phyloP scores from a whole-genome alignment of 2,797 vertebrate species.

The Danio tinwini region DNA sequence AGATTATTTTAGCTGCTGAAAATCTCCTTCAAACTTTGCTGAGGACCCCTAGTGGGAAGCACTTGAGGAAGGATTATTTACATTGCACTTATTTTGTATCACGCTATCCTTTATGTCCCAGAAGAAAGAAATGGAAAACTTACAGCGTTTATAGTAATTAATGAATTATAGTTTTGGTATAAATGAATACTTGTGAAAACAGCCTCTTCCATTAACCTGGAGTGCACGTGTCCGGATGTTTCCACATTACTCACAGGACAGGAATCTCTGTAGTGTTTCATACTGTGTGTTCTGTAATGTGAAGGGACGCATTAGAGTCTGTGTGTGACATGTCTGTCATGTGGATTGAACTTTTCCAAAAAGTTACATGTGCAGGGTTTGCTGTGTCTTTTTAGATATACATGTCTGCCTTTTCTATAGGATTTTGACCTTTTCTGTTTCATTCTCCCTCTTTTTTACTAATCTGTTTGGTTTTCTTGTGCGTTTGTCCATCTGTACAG shows the following conservation, averaged over 20 bases:
- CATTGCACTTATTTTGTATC: too few species aligned
- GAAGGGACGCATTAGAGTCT: conserved; percentile 29
- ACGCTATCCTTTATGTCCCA: too few species aligned
- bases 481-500: conserved; percentile 52
- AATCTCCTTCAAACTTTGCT: too few species aligned
- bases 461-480: too few species aligned
- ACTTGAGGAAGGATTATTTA: too few species aligned
- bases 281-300: conserved; percentile 7
- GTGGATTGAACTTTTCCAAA: neutral
- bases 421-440: neutral
- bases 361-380: conserved; percentile 8
- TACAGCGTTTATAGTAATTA: too few species aligned
- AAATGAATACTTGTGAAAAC: too few species aligned
- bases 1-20: too few species aligned
- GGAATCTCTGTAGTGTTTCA: conserved; percentile 9
- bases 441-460: neutral
- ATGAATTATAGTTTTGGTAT: too few species aligned
- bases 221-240: neutral
- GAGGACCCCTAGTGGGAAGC: too few species aligned
- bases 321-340: conserved; percentile 25
- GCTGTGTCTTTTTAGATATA: neutral
- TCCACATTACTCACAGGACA: neutral
- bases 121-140: too few species aligned
- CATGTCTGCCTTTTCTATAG: neutral
- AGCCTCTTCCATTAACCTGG: neutral